phyloP scores from a whole-genome alignment of 2,888 invertebrate genomes.

The Cephus spinipes region DNA sequence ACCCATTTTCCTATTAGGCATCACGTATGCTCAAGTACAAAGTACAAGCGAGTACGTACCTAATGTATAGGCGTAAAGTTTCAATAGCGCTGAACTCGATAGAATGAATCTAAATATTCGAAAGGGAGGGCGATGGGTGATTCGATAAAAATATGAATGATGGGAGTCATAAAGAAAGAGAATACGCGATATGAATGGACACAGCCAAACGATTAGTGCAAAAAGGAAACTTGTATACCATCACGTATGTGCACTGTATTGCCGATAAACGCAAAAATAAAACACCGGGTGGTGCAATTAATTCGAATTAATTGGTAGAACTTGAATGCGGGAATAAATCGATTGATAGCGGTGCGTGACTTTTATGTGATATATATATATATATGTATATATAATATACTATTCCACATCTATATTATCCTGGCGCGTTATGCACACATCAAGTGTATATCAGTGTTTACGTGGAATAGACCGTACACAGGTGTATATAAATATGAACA shows the following conservation, averaged over 20 bases:
- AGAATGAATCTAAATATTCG: not conserved
- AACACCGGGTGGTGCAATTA: not conserved
- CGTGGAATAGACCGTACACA: not conserved
- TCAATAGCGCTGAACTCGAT: not conserved
- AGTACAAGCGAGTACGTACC: not conserved
- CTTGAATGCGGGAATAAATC: not conserved
- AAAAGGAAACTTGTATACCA: not conserved
- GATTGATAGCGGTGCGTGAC: not conserved
- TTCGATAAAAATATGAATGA: not conserved
- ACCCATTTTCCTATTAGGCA: conserved; percentile 55
- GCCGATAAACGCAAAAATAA: not conserved
- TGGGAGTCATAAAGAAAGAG: not conserved
- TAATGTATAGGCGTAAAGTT: not conserved
- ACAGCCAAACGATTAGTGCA: not conserved
- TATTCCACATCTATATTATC: not conserved
- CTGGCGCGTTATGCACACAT: not conserved
- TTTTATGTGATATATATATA: not conserved
- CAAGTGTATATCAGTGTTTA: not conserved
- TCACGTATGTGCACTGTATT: not conserved
- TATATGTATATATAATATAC: no score
- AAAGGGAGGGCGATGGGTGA: not conserved
- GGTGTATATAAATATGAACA: conserved; percentile 2
- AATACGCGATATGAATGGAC: not conserved
- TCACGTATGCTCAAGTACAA: conserved; percentile 3
- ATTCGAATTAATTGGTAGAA: not conserved